Percentiles rank a stretch among this genome's conserved stretches.
Evolutionary conservation across 1,140 invertebrate genomes (phyloP).

Genomic region (Polypedilum pembai): DNA sequence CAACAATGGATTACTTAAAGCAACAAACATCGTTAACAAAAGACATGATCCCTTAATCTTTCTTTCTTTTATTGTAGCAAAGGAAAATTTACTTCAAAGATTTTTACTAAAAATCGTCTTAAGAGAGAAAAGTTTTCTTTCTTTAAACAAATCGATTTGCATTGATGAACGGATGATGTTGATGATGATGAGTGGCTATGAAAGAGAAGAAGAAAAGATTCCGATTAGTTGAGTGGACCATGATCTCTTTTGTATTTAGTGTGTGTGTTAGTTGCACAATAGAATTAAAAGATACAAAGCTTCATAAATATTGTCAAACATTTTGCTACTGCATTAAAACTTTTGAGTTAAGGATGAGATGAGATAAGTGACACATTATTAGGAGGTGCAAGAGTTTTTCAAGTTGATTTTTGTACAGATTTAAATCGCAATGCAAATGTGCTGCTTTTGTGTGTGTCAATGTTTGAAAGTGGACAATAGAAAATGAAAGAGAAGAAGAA

Average conservation of each 20-base stretch:
- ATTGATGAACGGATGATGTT: not conserved
- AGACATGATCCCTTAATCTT: not conserved
- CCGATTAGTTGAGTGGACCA: not conserved
- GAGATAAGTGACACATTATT: slow-evolving; percentile 18
- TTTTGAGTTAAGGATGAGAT: not conserved
- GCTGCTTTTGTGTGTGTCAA: not conserved
- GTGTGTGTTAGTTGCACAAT: not conserved
- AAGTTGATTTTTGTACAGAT: not conserved
- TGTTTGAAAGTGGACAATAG: not conserved
- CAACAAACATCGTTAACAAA: not conserved
- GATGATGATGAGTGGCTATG: too few relatives aligned
- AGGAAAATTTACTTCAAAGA: slow-evolving; percentile 7
- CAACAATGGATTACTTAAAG: too few relatives aligned
- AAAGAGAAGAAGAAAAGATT: too few relatives aligned
- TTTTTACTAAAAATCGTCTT: not conserved
- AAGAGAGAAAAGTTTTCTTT: not conserved
- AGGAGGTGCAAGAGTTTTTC: not conserved
- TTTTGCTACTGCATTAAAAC: not conserved
- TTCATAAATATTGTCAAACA: not conserved
- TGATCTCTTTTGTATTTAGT: slow-evolving; percentile 15
- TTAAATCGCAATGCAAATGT: not conserved
- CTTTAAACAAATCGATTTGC: not conserved
- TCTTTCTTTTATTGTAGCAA: not conserved
- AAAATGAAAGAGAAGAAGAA: too few relatives aligned
- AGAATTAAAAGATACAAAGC: not conserved